Conservation (phyloP, 2,797 vertebrate genomes). For the Premnoplex brunnescens region DNA sequence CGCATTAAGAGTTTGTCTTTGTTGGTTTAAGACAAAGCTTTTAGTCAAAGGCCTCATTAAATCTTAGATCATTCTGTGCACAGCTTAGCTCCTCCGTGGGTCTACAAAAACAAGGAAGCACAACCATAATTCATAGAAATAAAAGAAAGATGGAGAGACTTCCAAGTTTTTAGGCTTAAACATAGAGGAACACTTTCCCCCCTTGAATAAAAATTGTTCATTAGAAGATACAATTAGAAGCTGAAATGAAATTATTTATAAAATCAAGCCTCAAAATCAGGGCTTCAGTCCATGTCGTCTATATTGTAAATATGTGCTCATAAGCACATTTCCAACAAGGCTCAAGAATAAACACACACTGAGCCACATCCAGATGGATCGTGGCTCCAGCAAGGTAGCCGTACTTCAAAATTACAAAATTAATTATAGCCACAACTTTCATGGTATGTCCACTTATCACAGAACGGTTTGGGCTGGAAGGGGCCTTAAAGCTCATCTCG, state of each 20-base stretch:
- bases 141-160: neutral
- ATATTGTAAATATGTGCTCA: neutral
- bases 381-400: neutral
- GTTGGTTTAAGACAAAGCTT: conserved; percentile 65
- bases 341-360: neutral
- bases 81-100: neutral
- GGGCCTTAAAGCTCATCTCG: neutral
- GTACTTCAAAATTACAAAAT: neutral
- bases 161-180: neutral
- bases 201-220: neutral
- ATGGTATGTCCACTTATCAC: neutral
- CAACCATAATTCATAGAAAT: neutral
- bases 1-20: conserved; percentile 65
- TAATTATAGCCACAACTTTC: neutral
- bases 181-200: neutral
- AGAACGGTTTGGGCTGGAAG: neutral
- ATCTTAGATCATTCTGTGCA: conserved; percentile 46
- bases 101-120: conserved; percentile 29
- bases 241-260: neutral
- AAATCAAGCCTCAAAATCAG: neutral
- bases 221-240: neutral
- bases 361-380: neutral
- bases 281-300: neutral
- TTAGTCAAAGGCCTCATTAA: conserved; percentile 55
- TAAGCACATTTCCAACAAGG: neutral